These are phyloP conservation scores for Araneus ventricosus DNA, from an alignment of 1,140 invertebrate species.

Conservation along the genomic window DNA sequence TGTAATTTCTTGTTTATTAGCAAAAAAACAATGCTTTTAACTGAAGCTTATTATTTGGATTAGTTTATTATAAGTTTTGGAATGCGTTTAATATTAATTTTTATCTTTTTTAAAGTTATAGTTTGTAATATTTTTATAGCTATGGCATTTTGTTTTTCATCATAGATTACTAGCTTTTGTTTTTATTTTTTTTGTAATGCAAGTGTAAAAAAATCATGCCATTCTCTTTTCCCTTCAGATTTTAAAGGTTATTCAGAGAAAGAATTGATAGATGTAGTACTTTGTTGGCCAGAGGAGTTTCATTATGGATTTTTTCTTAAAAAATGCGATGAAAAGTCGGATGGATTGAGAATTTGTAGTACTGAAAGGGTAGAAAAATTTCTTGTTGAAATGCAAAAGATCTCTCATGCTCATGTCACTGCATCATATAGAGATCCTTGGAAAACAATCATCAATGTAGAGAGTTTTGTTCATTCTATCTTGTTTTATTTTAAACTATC, in stretches of 20 bases:
- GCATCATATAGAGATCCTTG: constrained; percentile 48
- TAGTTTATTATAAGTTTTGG: too few relatives aligned
- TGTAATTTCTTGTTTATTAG: too few relatives aligned
- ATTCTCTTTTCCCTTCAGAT: constrained; percentile 59
- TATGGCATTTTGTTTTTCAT: too few relatives aligned
- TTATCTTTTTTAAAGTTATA: too few relatives aligned
- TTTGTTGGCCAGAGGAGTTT: constrained; percentile 80
- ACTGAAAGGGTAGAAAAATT: constrained; percentile 78
- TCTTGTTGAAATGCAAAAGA: constrained; percentile 78
- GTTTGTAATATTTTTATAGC: too few relatives aligned
- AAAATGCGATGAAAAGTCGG: constrained; percentile 79
- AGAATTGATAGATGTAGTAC: constrained; percentile 81
- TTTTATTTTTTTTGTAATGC: too few relatives aligned
- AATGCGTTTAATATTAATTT: too few relatives aligned
- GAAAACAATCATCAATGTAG: constrained; percentile 71
- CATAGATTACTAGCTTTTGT: too few relatives aligned
- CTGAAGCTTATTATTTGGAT: too few relatives aligned
- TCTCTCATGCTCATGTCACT: constrained; percentile 78
- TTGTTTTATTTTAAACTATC: background rate
- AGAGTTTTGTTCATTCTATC: background rate
- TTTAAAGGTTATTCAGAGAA: constrained; percentile 79
- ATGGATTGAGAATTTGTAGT: constrained; percentile 78
- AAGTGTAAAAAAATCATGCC: background rate
- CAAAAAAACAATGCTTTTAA: too few relatives aligned
- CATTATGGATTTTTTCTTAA: constrained; percentile 81